Percentiles rank a stretch among this genome's conserved stretches.
These are phyloP conservation scores for Procambarus virginalis DNA, from an alignment of 1,140 invertebrate genomes.

Conservation along the genomic window DNA sequence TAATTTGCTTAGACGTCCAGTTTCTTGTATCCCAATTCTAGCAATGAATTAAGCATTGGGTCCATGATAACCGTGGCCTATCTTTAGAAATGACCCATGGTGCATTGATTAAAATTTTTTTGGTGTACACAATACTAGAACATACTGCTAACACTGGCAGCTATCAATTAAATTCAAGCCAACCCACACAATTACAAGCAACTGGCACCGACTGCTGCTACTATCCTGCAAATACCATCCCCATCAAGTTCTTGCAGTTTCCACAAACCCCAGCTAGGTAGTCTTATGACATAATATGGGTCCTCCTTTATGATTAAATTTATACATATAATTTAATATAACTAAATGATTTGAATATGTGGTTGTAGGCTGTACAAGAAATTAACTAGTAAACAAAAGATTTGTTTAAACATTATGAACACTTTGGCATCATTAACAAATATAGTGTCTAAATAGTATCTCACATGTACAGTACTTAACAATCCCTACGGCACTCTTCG, in stretches of 20 bases:
- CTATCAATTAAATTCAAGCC: slow-evolving; percentile 5
- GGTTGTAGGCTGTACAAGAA: slow-evolving; percentile 13
- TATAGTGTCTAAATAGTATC: not conserved
- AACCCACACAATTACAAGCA: slow-evolving; percentile 4
- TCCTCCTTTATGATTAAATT: not conserved
- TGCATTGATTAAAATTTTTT: not conserved
- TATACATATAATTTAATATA: not conserved
- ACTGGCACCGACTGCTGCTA: not conserved
- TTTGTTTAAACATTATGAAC: slow-evolving; percentile 13
- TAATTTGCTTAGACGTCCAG: not conserved
- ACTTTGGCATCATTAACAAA: slow-evolving; percentile 30
- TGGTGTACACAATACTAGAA: not conserved
- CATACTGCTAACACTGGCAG: not conserved
- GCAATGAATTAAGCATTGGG: slow-evolving; percentile 22
- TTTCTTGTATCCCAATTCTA: slow-evolving; percentile 20
- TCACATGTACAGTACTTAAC: not conserved
- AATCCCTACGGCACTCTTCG: not conserved
- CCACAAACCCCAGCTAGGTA: not conserved
- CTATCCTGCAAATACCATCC: not conserved
- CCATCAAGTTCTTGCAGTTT: not conserved
- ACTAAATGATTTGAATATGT: slow-evolving; percentile 21
- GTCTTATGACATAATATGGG: not conserved
- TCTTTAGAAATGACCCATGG: not conserved
- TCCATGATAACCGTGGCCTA: not conserved
- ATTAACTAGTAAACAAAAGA: not conserved